Base-by-base conservation (phyloP, 2,888 invertebrate species). In the Hirtodrosophila confusa region DNA sequence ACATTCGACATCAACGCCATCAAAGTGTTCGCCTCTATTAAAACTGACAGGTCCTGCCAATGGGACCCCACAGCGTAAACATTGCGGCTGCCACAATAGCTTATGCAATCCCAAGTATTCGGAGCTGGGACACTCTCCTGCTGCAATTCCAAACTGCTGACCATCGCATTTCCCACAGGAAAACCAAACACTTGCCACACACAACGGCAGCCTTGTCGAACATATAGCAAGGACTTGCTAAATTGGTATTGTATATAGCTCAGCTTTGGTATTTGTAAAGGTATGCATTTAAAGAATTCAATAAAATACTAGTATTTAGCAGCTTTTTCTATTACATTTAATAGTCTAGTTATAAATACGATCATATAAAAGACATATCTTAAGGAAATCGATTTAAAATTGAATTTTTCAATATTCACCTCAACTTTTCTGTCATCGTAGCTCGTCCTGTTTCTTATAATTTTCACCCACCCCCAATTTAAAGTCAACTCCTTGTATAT, bases 1-100 rank as follows among this genome's bases (percentile, higher is more conserved):
- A 41, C 61, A 68, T 57, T 47, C 33, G 44, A 58, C 66, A 70
- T 68, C 66, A 80, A 66, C 69, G 78, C 69, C 83, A 83, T 83
- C 83, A 85, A 83, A 85, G 69, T 71, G 71, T 78, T 63, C 57
- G 86, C 76, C 72, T 76, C 83, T 85, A 85, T 87, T 87, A 85
- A 84, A 71, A 75, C 64, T 69, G 85, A 82, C 82, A 86, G 85
- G 67, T 51, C 47, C 56, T 55, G 40, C 43, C 17, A 17, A 1
- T 17, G 17, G 17, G 17, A 17, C 17, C 41, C 35, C 49, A 33
- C 12, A 75, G 71, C 70, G 82, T 79, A 69, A 82, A 85, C 73
- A 82, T 82, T 82, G 80, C 78, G 80, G 80, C 82, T 53, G 58
- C 49, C 53, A 47, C 64, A 73, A 78, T 70, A 54, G 57, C 83